Percentiles rank a stretch among this genome's conserved stretches.
phyloP scores from a whole-genome alignment of 2,113 vertebrate species.

The Brachyhypopomus gauderio region DNA sequence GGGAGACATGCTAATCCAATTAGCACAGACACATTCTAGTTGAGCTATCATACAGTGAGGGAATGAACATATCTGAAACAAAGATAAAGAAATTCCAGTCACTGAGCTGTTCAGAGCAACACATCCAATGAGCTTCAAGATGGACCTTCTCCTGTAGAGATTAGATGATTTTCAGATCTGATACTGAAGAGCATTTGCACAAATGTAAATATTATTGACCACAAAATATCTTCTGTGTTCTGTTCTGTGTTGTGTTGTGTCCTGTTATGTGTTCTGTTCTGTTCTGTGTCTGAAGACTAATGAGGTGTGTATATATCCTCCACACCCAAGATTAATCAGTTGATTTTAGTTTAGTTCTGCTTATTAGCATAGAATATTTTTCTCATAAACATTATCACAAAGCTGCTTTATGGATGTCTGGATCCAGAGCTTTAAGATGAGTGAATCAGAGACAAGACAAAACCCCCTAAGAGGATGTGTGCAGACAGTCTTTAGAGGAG shows the following conservation, averaged over 20 bases:
- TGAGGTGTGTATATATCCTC: no score
- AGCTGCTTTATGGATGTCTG: background rate
- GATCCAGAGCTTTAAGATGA: no score
- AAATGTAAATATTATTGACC: background rate
- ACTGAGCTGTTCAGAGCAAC: background rate
- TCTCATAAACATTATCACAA: background rate
- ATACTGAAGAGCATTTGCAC: background rate
- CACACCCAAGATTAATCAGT: no score
- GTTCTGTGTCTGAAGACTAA: no score
- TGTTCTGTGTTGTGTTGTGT: no score
- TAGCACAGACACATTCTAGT: no score
- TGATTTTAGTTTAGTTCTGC: background rate
- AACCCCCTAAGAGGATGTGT: no score
- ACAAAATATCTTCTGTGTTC: no score
- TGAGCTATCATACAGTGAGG: no score
- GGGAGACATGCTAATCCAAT: conserved; percentile 4
- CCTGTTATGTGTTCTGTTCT: no score
- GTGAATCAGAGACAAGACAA: no score
- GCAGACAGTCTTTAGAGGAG: no score
- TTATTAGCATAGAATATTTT: background rate
- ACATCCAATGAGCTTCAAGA: conserved; percentile 51
- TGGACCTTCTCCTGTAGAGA: conserved; percentile 9
- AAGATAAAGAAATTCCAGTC: conserved; percentile 30
- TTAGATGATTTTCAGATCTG: background rate
- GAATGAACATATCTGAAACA: background rate